A percentile compares a stretch with the other conserved stretches of the same genome.
Conservation (phyloP, 2,888 invertebrate genomes). For the Drosophila longiperda region DNA sequence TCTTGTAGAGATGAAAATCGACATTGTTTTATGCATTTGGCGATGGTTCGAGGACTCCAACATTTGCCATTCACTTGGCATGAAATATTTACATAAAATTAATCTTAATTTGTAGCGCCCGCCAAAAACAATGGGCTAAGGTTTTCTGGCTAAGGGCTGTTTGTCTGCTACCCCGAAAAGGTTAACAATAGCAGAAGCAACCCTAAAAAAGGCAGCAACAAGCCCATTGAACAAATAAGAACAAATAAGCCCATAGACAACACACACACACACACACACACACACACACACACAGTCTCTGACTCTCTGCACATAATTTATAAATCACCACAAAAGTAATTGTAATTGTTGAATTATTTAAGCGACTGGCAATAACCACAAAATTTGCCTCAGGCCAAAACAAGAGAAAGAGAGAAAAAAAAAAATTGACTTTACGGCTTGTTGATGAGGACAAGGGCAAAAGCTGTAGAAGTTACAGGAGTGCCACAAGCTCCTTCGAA, state of each 20-base stretch:
- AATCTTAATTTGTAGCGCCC: constrained; percentile 59
- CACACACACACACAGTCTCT: background rate
- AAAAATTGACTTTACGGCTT: constrained; percentile 56
- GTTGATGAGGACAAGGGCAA: constrained; percentile 46
- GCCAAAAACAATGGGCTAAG: constrained; percentile 40
- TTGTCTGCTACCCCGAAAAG: constrained; percentile 30
- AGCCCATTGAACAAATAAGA: constrained; percentile 42
- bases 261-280: constrained; percentile 14
- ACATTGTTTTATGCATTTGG: constrained; percentile 52
- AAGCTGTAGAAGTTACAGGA: constrained; percentile 16
- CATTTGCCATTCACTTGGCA: constrained; percentile 28
- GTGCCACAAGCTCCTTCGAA: constrained; percentile 37
- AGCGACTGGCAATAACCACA: constrained; percentile 63
- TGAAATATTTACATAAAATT: constrained; percentile 68
- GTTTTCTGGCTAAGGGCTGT: constrained; percentile 2
- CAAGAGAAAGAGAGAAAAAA: constrained; percentile 3
- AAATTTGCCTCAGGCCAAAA: constrained; percentile 47
- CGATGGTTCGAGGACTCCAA: constrained; percentile 24
- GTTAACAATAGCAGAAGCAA: constrained; percentile 48
- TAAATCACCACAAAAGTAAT: constrained; percentile 73
- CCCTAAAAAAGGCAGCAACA: constrained; percentile 48
- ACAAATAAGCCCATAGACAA: constrained; percentile 40
- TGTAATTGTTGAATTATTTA: constrained; percentile 75
- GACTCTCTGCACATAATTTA: constrained; percentile 55
- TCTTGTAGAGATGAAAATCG: constrained; percentile 46